A percentile compares a stretch with the other conserved stretches of the same genome.
Conservation (phyloP, 2,797 vertebrate genomes). For the Mormyrops attenuatus region DNA sequence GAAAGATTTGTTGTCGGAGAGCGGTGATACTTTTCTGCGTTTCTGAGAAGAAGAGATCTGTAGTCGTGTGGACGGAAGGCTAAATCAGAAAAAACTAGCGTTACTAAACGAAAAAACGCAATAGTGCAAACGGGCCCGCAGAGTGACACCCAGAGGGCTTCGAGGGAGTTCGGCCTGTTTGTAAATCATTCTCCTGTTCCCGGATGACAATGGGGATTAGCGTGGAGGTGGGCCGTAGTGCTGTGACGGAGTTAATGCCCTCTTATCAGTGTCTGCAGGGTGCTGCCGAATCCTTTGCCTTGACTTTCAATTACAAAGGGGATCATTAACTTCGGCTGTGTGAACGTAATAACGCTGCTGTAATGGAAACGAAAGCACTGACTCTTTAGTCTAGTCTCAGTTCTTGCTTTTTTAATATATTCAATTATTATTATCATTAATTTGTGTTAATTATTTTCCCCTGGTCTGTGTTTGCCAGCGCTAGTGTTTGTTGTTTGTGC, state of each 20-base stretch:
- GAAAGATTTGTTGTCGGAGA: neutral
- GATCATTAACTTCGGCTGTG: slow-evolving; percentile 78
- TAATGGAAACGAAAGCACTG: slow-evolving; percentile 70
- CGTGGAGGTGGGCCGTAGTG: slow-evolving; percentile 25
- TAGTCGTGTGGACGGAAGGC: neutral
- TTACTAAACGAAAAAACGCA: neutral
- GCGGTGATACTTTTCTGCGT: neutral
- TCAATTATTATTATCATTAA: slow-evolving; percentile 64
- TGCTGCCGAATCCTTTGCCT: slow-evolving; percentile 61
- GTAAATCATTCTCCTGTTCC: slow-evolving; percentile 65
- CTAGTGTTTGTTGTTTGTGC: neutral
- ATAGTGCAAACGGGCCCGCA: neutral
- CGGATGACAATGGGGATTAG: slow-evolving; percentile 75
- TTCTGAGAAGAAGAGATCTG: neutral
- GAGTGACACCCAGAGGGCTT: neutral
- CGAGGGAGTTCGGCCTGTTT: slow-evolving; percentile 32
- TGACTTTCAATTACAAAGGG: slow-evolving; percentile 73
- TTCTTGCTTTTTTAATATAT: slow-evolving; percentile 54
- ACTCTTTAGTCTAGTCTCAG: slow-evolving; percentile 66
- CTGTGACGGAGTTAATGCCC: slow-evolving; percentile 11
- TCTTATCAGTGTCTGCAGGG: slow-evolving; percentile 67
- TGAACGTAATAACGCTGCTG: slow-evolving; percentile 77
- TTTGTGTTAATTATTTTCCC: slow-evolving; percentile 62
- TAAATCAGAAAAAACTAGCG: neutral
- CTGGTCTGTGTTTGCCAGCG: slow-evolving; percentile 50